A percentile compares a stretch with the other conserved stretches of the same genome.
Evolutionary conservation across 1,140 invertebrate species (phyloP).

Genomic region (Caenorhabditis remanei): DNA sequence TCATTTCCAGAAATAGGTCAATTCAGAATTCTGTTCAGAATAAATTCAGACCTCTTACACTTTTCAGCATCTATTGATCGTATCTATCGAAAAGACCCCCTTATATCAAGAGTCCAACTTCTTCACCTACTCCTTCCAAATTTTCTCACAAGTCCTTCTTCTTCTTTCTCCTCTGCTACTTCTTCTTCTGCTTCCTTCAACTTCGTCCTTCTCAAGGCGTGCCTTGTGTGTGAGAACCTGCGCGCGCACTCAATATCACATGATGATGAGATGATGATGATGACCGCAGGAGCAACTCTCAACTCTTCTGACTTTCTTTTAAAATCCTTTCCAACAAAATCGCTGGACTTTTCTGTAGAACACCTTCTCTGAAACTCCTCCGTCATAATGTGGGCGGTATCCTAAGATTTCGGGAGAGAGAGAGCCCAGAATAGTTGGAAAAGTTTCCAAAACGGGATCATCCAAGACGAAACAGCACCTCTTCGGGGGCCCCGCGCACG

Average conservation of each 20-base stretch:
- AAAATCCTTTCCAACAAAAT: not conserved
- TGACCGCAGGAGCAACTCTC: conserved; percentile 29
- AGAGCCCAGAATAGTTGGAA: conserved; percentile 18
- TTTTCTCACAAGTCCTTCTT: conserved; percentile 56
- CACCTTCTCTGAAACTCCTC: not conserved
- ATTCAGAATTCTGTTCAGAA: not conserved
- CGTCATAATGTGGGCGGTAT: conserved; percentile 31
- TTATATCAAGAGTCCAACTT: conserved; percentile 48
- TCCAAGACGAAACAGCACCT: conserved; percentile 18
- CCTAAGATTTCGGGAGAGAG: not conserved
- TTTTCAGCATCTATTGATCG: not conserved
- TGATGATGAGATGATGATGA: conserved; percentile 46
- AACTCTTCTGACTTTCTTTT: conserved; percentile 27
- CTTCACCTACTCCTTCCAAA: conserved; percentile 45
- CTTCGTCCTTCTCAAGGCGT: conserved; percentile 8
- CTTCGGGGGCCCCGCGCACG: not conserved
- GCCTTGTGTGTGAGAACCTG: conserved; percentile 50
- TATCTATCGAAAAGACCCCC: not conserved
- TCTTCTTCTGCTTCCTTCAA: conserved; percentile 56
- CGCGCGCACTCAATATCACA: conserved; percentile 55
- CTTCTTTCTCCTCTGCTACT: conserved; percentile 43
- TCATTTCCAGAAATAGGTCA: not conserved
- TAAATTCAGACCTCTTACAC: not conserved
- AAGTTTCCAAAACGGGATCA: conserved; percentile 43
- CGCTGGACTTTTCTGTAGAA: no score